Evolutionary conservation across 2,797 vertebrate genomes (phyloP).

Genomic region (Pseudocheirus occidentalis): DNA sequence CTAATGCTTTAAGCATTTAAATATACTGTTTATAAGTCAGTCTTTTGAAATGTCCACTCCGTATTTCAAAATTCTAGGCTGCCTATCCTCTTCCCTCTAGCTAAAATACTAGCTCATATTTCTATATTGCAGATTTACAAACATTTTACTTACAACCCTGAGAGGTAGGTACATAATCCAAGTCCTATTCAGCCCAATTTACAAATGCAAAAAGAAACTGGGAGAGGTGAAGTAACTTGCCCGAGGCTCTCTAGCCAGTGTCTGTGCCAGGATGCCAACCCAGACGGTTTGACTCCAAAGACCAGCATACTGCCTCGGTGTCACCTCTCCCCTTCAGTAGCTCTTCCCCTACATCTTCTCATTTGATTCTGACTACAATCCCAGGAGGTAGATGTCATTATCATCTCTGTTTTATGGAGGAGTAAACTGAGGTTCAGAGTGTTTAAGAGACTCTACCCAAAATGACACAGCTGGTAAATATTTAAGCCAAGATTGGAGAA

Average conservation of each 20-base stretch:
- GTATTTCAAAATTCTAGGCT: background rate
- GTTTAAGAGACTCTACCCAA: background rate
- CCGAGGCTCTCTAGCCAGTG: background rate
- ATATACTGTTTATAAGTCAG: background rate
- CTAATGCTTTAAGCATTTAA: background rate
- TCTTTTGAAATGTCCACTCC: constrained; percentile 1
- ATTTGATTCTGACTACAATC: background rate
- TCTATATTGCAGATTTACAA: background rate
- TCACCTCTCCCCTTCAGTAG: background rate
- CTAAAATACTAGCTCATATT: background rate
- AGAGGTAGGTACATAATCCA: background rate
- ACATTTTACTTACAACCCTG: background rate
- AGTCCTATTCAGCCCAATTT: background rate
- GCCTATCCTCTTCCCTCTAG: background rate
- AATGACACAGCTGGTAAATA: background rate
- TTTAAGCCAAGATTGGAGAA: background rate
- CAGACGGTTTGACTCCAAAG: background rate
- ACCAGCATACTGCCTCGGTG: background rate
- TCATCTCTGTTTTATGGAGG: background rate
- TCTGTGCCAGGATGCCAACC: background rate
- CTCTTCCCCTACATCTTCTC: background rate
- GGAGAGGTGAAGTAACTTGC: background rate
- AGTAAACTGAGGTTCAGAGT: background rate
- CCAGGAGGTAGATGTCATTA: background rate
- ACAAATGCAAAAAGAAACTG: background rate